Percentiles rank a stretch among this genome's conserved stretches.
These are phyloP conservation scores for Odontesthes bonariensis DNA, from an alignment of 2,113 vertebrate species.

Conservation along the genomic window DNA sequence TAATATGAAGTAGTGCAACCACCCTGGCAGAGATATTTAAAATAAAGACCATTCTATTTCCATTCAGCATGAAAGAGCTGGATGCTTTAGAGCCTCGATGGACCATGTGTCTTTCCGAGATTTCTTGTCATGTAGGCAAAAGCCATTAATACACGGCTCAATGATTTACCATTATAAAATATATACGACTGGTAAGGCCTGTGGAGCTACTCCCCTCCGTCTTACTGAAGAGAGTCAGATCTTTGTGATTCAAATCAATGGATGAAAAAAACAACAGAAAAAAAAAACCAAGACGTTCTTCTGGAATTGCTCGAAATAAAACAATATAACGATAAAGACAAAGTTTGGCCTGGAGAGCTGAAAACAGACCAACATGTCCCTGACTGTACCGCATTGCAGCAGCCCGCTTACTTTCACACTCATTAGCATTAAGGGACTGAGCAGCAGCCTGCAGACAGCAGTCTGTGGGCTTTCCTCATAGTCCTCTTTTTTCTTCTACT, in stretches of 20 bases:
- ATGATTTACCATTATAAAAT: neutral
- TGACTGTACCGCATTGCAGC: conserved; percentile 85
- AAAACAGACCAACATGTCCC: conserved; percentile 32
- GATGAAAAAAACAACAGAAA: neutral
- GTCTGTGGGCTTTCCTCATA: conserved; percentile 61
- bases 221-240: neutral
- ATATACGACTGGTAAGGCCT: conserved; percentile 12
- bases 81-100: too few relatives aligned
- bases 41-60: conserved; percentile 12
- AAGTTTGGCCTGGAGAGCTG: neutral
- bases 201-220: neutral
- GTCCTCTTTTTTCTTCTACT: neutral
- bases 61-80: neutral
- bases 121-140: neutral
- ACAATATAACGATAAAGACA: neutral
- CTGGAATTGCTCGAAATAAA: neutral
- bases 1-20: too few relatives aligned
- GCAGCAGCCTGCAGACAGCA: conserved; percentile 50
- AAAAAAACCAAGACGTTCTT: neutral
- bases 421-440: conserved; percentile 79
- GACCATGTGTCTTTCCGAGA: neutral
- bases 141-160: neutral
- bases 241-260: neutral
- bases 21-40: neutral
- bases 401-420: conserved; percentile 74